A percentile compares a stretch with the other conserved stretches of the same genome.
Conservation (phyloP, 2,888 invertebrate species). For the Leptinotarsa juncta region DNA sequence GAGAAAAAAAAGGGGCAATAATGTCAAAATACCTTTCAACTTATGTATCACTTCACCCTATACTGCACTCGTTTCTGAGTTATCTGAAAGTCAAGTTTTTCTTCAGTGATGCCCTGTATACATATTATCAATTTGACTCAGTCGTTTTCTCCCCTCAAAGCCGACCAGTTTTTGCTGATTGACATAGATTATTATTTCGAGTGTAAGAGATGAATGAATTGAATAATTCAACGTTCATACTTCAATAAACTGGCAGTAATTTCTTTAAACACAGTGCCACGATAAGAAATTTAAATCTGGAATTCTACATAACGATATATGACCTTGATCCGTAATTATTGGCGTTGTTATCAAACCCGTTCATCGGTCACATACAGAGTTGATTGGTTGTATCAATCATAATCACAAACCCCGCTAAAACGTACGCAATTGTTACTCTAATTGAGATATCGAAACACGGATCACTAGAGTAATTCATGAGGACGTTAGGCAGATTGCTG, state of each 20-base stretch:
- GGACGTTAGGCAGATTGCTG: neutral
- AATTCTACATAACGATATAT: neutral
- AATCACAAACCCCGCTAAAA: conserved; percentile 43
- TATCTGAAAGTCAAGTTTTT: too few species aligned
- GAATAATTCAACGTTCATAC: neutral
- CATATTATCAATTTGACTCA: too few species aligned
- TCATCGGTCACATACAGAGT: conserved; percentile 48
- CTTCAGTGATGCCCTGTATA: too few species aligned
- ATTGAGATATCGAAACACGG: conserved; percentile 49
- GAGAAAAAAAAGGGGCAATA: too few species aligned
- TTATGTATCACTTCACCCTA: too few species aligned
- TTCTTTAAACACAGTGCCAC: neutral
- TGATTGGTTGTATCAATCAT: conserved; percentile 53
- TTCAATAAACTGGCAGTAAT: neutral
- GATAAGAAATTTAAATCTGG: neutral
- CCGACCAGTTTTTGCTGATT: too few species aligned
- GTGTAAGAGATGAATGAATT: neutral
- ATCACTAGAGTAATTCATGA: neutral
- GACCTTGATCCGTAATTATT: conserved; percentile 45
- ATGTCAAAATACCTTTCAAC: too few species aligned
- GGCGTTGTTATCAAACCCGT: conserved; percentile 48
- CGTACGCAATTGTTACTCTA: conserved; percentile 45
- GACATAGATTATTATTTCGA: neutral
- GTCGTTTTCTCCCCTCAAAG: too few species aligned
- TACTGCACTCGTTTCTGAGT: too few species aligned